Percentiles rank a stretch among this genome's conserved stretches.
phyloP scores from a whole-genome alignment of 2,113 vertebrate species.

The Bolborhynchus lineola region DNA sequence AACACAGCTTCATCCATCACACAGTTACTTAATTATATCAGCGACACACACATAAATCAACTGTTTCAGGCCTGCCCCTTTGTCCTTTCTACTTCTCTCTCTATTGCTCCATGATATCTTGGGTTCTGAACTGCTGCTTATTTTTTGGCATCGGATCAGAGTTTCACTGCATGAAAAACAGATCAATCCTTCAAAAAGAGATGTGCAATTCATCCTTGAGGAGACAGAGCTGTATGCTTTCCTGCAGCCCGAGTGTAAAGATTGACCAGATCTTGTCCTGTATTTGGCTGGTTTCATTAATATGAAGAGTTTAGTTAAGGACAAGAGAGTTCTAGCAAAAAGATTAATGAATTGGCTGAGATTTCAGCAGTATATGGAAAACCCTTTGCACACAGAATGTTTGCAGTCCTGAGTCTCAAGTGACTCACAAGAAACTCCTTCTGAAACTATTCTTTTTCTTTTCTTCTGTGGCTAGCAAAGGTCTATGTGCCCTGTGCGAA shows the following conservation, averaged over 20 bases:
- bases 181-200: background rate
- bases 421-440: background rate
- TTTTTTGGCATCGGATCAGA: background rate
- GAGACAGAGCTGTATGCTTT: background rate
- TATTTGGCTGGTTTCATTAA: background rate
- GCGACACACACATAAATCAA: background rate
- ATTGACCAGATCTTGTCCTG: background rate
- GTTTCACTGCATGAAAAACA: background rate
- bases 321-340: background rate
- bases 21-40: background rate
- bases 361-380: background rate
- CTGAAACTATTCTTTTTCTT: background rate
- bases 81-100: background rate
- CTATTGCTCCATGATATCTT: background rate
- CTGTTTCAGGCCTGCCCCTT: background rate
- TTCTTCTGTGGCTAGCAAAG: background rate
- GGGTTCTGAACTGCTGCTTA: background rate
- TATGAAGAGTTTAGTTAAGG: background rate
- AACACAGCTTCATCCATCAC: background rate
- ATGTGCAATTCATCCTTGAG: background rate
- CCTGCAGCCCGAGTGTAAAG: background rate
- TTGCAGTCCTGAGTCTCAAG: background rate
- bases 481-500: background rate
- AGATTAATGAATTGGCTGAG: background rate
- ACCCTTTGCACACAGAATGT: background rate